Conservation (phyloP, 1,140 invertebrate species). For the Bombus breviceps region DNA sequence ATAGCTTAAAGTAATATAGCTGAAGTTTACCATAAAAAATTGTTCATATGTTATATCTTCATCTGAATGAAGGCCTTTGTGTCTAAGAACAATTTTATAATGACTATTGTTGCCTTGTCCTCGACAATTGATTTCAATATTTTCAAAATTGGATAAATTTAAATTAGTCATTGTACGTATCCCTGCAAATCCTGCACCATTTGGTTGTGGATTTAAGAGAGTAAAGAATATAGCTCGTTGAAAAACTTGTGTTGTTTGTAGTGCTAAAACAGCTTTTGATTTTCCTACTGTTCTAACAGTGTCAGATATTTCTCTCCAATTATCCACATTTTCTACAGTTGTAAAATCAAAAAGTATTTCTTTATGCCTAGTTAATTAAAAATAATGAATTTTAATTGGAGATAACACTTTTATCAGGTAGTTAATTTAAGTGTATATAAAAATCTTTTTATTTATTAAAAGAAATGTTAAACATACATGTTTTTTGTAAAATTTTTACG, state of each 20-base stretch:
- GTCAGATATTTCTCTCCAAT: constrained; percentile 87
- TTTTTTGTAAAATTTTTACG: background rate
- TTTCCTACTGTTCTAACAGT: constrained; percentile 86
- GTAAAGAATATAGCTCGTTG: constrained; percentile 87
- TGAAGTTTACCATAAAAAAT: constrained; percentile 83
- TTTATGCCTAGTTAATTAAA: constrained; percentile 54
- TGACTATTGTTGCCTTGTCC: constrained; percentile 83
- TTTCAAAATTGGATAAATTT: constrained; percentile 82
- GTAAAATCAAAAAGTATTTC: constrained; percentile 81
- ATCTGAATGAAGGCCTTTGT: constrained; percentile 84
- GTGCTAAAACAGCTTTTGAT: constrained; percentile 85
- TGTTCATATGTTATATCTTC: constrained; percentile 86
- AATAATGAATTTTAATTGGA: background rate
- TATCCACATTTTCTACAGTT: constrained; percentile 68
- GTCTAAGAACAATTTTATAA: constrained; percentile 86
- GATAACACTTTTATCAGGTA: too few relatives aligned
- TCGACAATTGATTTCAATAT: constrained; percentile 83
- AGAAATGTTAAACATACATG: too few relatives aligned
- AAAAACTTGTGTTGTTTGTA: constrained; percentile 85
- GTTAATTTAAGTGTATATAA: too few relatives aligned
- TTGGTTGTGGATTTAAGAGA: constrained; percentile 87
- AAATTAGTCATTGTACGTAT: constrained; percentile 80
- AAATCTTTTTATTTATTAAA: too few relatives aligned
- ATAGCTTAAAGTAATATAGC: background rate
- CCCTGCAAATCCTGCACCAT: constrained; percentile 88